Evolutionary conservation across 2,797 vertebrate species (phyloP).

Genomic region (Atherinosoma microstoma): DNA sequence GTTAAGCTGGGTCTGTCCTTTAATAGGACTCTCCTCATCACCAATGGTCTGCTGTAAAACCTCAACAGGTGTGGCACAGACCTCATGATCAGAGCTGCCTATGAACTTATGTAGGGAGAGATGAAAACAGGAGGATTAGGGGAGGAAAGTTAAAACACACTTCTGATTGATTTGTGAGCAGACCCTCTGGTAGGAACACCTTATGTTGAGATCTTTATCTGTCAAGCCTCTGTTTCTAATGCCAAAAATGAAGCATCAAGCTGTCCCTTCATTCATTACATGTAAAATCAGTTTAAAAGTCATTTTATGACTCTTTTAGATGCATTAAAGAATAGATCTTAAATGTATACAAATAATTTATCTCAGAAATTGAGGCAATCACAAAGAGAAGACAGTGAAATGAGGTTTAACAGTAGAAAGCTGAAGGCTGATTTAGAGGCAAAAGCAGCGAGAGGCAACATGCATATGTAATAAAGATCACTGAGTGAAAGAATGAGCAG

Average conservation of each 20-base stretch:
- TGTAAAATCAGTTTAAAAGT: background rate
- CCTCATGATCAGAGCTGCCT: constrained; percentile 10
- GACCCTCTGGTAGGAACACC: background rate
- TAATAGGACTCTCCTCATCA: constrained; percentile 45
- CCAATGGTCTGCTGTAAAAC: constrained; percentile 37
- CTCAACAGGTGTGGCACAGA: constrained; percentile 46
- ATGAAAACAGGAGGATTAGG: constrained; percentile 13
- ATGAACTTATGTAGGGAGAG: background rate
- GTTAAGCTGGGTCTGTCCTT: constrained; percentile 47
- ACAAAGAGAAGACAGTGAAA: constrained; percentile 23
- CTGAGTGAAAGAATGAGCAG: background rate
- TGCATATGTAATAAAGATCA: constrained; percentile 13
- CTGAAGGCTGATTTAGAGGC: constrained; percentile 29
- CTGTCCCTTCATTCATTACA: background rate
- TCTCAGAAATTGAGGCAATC: constrained; percentile 24
- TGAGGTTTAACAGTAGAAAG: constrained; percentile 23
- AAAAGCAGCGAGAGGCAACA: constrained; percentile 9
- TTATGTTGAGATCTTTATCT: constrained; percentile 1
- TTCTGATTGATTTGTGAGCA: constrained; percentile 11
- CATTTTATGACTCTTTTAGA: background rate
- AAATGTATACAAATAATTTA: background rate
- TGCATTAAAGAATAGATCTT: constrained; percentile 2
- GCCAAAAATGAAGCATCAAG: background rate
- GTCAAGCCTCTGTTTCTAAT: background rate
- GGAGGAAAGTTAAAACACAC: background rate